Base-by-base conservation (phyloP, 1,140 invertebrate species). In the Solenopsis fugax region DNA sequence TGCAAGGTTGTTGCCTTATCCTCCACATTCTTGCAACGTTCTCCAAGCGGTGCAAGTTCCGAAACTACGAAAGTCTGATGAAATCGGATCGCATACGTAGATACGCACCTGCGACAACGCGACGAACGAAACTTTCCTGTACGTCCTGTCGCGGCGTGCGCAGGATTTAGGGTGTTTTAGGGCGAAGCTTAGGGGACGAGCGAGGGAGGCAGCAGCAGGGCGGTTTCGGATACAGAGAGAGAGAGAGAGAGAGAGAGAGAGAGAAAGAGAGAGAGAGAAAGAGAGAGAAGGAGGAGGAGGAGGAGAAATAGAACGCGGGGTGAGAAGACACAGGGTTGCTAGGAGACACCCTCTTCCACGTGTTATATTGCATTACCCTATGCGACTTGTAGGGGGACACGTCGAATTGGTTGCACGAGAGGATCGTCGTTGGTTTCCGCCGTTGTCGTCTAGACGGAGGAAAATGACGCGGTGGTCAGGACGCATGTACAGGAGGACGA, bases 351-450 rank as follows among this genome's bases (percentile, higher is more conserved):
- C 93, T 94, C 93, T 90, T 92, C 90, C 91, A 91, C 93, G 92
- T 92, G 93, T 93, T 94, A 94, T 93, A 93, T 94, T 93, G 93
- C 92, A 94, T 94, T 94, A 94, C 91, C 92, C 93, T 93, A 93
- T 92, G 91, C 92, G 86, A 85, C 91, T 86, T 87, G 90, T 84
- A 90, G 76, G 85, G 89, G 77, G 50, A 75, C 16, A 80, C 88
- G 77, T 87, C 87, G 92, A 89, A 93, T 93, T 93, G 90, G 91
- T 93, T 91, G 90, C 92, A 91, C 90, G 88, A 93, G 91, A 90
- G 84, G 90, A 88, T 50, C 58, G 80, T 93, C 93, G 91, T 89
- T 87, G 90, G 80, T 93, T 93, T 91, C 90, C 89, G 89, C 64
- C 81, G 91, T 91, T 88, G 85, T 88, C 91, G 85, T 92, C 88